phyloP scores from a whole-genome alignment of 2,888 invertebrate genomes.

The Crossocerus cetratus region DNA sequence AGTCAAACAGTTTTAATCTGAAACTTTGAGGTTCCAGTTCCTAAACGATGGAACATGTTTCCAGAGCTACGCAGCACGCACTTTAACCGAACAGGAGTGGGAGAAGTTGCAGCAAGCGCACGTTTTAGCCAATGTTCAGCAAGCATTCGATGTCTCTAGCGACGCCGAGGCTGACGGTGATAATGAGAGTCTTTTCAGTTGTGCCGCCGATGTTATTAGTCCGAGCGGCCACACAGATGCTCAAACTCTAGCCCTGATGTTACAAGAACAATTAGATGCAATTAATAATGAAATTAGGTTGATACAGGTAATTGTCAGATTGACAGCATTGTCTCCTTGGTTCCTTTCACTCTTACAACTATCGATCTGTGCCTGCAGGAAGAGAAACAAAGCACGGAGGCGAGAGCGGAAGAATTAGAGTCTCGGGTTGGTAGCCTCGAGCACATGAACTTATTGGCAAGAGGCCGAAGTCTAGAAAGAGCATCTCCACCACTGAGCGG shows the following conservation, averaged over 20 bases:
- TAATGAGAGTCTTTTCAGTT: constrained; percentile 86
- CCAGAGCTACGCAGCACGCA: constrained; percentile 74
- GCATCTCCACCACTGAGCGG: constrained; percentile 93
- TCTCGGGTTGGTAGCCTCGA: constrained; percentile 97
- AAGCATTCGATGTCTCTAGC: constrained; percentile 93
- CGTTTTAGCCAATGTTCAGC: constrained; percentile 93
- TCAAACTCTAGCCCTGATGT: constrained; percentile 97
- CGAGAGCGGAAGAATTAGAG: constrained; percentile 97
- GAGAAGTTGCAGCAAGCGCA: constrained; percentile 96
- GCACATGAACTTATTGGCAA: constrained; percentile 91
- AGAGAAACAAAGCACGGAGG: constrained; percentile 98
- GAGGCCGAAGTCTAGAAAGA: constrained; percentile 82
- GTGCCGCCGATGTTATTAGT: constrained; percentile 84
- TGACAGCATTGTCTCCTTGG: not conserved
- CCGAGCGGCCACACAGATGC: constrained; percentile 90
- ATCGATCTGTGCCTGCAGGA: constrained; percentile 83
- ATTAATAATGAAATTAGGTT: constrained; percentile 98
- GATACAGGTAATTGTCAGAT: constrained; percentile 76
- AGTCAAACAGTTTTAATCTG: too few relatives aligned
- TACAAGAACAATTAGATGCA: constrained; percentile 99
- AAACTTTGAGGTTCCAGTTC: not conserved
- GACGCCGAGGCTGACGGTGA: constrained; percentile 90
- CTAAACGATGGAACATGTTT: constrained; percentile 8
- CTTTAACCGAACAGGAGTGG: constrained; percentile 86
- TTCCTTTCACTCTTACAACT: too few relatives aligned